phyloP scores from a whole-genome alignment of 2,888 invertebrate species.

The Agrotis segetum region DNA sequence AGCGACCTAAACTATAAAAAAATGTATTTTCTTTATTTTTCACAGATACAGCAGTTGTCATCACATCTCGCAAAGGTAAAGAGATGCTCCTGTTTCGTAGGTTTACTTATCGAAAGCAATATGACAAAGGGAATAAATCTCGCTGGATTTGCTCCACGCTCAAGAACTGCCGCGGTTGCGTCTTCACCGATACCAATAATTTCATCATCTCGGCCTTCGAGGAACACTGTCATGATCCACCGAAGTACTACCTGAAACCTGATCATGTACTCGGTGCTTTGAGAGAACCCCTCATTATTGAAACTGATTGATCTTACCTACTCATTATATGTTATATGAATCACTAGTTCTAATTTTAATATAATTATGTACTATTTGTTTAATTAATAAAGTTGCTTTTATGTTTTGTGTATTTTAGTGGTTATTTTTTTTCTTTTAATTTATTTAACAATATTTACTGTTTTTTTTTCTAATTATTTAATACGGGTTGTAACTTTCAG shows the following conservation, averaged over 20 bases:
- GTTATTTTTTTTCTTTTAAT: conserved; percentile 1
- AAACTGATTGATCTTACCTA: conserved; percentile 66
- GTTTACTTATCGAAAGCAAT: conserved; percentile 85
- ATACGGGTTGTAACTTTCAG: conserved; percentile 62
- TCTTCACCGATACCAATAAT: conserved; percentile 81
- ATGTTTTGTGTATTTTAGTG: conserved; percentile 16
- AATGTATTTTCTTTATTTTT: conserved; percentile 27
- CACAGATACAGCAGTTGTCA: conserved; percentile 80
- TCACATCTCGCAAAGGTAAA: conserved; percentile 86
- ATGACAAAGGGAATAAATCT: conserved; percentile 71
- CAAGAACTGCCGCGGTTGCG: conserved; percentile 83
- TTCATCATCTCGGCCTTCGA: conserved; percentile 77
- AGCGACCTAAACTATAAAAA: not conserved
- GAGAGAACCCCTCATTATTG: conserved; percentile 75
- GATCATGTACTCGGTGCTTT: conserved; percentile 81
- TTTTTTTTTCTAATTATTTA: not conserved
- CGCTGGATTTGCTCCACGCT: conserved; percentile 86
- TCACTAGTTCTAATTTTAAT: conserved; percentile 3
- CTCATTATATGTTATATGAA: not conserved
- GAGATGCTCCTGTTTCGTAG: conserved; percentile 84
- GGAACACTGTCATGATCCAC: conserved; percentile 83
- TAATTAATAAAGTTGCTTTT: conserved; percentile 27
- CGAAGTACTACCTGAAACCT: conserved; percentile 85
- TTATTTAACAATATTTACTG: not conserved
- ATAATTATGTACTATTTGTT: conserved; percentile 12